Conservation (phyloP, 2,113 vertebrate genomes). For the Prolemur simus region DNA sequence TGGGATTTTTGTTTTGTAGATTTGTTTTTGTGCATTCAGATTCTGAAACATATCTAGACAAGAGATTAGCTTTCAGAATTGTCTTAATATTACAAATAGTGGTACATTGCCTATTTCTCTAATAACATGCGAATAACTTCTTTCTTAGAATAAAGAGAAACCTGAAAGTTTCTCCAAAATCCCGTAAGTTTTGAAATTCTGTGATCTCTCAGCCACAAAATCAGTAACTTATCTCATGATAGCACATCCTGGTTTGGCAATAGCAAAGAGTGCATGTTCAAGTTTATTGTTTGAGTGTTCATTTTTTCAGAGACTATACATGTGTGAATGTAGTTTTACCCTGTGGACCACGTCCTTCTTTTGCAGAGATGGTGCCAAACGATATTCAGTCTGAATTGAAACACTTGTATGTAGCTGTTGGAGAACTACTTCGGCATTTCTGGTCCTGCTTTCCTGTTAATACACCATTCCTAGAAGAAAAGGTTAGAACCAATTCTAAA, state of each 20-base stretch:
- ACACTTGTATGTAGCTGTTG: slow-evolving; percentile 95
- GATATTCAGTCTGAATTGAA: slow-evolving; percentile 96
- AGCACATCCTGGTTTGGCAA: background rate
- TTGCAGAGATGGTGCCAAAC: slow-evolving; percentile 95
- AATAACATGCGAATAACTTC: background rate
- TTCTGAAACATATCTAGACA: background rate
- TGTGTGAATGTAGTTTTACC: background rate
- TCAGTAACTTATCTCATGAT: background rate
- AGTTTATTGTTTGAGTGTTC: background rate
- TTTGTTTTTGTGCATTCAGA: background rate
- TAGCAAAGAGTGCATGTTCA: background rate
- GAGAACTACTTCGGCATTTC: slow-evolving; percentile 96
- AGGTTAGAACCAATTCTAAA: slow-evolving; percentile 85
- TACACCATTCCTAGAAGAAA: slow-evolving; percentile 97
- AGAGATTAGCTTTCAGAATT: background rate
- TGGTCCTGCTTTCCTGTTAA: slow-evolving; percentile 99
- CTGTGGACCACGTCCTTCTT: slow-evolving; percentile 37
- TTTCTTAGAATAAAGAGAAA: slow-evolving; percentile 17
- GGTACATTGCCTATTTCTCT: background rate
- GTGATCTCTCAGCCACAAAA: background rate
- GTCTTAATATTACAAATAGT: background rate
- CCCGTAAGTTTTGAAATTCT: background rate
- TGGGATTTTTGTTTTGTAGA: background rate
- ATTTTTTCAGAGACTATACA: background rate
- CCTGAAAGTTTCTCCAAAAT: background rate